These are phyloP conservation scores for Rhingia campestris DNA, from an alignment of 2,888 invertebrate species.

Conservation along the genomic window DNA sequence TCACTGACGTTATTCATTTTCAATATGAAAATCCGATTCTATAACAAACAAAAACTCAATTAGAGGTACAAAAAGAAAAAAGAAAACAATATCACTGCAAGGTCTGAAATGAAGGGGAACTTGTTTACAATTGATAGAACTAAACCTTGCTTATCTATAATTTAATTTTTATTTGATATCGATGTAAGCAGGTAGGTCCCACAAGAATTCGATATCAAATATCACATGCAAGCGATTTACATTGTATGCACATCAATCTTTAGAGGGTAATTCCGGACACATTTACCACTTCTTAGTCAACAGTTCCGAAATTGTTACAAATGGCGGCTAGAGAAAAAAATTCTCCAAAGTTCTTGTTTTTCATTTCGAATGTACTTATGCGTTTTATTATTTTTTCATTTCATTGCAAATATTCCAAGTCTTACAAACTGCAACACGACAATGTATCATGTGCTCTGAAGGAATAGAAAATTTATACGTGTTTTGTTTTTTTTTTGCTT, in stretches of 20 bases:
- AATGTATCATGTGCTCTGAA: too few relatives aligned
- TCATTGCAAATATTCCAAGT: conserved; percentile 13
- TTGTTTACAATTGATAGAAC: neutral
- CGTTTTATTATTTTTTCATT: conserved; percentile 22
- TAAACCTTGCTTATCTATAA: neutral
- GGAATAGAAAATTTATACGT: too few relatives aligned
- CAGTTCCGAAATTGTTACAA: neutral
- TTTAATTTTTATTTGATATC: neutral
- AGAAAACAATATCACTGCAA: neutral
- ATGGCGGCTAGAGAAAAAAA: conserved; percentile 6
- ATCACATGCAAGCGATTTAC: neutral
- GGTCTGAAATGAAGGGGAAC: neutral
- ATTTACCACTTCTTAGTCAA: conserved; percentile 3
- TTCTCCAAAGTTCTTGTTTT: neutral
- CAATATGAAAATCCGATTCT: conserved; percentile 27
- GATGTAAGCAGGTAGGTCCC: neutral
- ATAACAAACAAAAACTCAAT: conserved; percentile 6
- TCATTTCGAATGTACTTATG: neutral
- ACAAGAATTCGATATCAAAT: neutral
- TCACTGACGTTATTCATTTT: conserved; percentile 80
- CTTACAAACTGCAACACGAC: too few relatives aligned
- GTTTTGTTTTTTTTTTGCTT: too few relatives aligned
- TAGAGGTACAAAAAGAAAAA: neutral
- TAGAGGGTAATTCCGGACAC: neutral
- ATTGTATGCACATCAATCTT: conserved; percentile 8